phyloP scores from a whole-genome alignment of 2,888 invertebrate species.

The Rugalucina vietnamica region DNA sequence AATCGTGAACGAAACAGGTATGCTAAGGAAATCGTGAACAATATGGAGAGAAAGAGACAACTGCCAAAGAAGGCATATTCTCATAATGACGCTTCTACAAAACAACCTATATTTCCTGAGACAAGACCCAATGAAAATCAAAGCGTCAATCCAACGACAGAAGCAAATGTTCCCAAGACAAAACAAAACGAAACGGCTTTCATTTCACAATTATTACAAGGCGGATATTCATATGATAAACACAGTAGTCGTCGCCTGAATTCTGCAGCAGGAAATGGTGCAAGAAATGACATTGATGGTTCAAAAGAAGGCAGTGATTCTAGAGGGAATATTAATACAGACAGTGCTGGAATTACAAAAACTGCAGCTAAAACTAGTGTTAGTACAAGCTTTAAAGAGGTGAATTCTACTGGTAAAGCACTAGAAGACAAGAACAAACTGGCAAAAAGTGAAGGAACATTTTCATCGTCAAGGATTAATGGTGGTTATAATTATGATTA shows the following conservation, averaged over 20 bases:
- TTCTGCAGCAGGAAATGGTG: background rate
- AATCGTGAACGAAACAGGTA: conserved; percentile 49
- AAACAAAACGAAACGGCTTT: background rate
- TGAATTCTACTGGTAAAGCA: background rate
- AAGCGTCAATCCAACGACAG: no score
- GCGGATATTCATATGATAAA: conserved; percentile 60
- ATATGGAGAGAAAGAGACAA: conserved; percentile 38
- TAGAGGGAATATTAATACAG: background rate
- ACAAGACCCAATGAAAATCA: no score
- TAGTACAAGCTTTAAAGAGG: background rate
- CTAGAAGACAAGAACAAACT: background rate
- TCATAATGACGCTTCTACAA: background rate
- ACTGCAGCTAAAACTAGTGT: background rate
- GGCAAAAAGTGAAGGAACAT: background rate
- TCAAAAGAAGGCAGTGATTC: background rate
- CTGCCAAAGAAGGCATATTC: conserved; percentile 43
- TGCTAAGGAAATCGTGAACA: conserved; percentile 56
- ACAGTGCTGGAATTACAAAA: background rate
- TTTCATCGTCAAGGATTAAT: background rate
- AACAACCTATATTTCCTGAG: no score
- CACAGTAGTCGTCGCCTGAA: conserved; percentile 40
- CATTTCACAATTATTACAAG: conserved; percentile 6
- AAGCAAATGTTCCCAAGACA: background rate
- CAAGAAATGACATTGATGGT: background rate
- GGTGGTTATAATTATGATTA: background rate